Base-by-base conservation (phyloP, 2,888 invertebrate species). In the Philonicus albiceps region DNA sequence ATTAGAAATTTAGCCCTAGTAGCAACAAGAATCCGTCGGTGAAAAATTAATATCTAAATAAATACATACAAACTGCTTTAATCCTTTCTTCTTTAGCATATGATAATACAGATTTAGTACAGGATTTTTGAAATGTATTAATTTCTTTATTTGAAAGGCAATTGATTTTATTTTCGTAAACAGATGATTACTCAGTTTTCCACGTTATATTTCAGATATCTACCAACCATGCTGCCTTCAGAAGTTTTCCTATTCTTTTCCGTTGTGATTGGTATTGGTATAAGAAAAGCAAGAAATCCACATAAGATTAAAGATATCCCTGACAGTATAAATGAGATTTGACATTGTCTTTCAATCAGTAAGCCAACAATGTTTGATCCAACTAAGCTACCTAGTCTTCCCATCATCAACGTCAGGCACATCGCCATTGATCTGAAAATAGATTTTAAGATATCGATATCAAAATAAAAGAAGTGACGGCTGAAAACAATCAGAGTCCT, bases 391-490 rank as follows among this genome's bases (percentile, higher is more conserved):
- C 93, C 93, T 2, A 87, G 88, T 6, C 93, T 91, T n/a, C 93
- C 93, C 89, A 93, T 92, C 93, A 93, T 93, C 3, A 93, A 89
- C 0, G 93, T 93, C 83, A 94, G 92, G 37, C 93, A 93, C 78
- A 93, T 89, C 22, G 93, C 93, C 93, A 93, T 93, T 16, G 92
- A 93, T 88, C 93, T 91, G 84, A 49, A 89, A 22, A 49, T 37
- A 3, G 16, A 13, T 43, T 43, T 43, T n/a, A n/a, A n/a, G 7
- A 13, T 40, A 40, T 13, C 40, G 1, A 40, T 43, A 43, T 1
- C 13, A 7, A 40, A 13, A 16, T 13, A n/a, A n/a, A n/a, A n/a
- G n/a, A n/a, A n/a, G n/a, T n/a, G n/a, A n/a, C n/a, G n/a, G n/a
- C n/a, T n/a, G n/a, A n/a, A n/a, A n/a, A n/a, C n/a, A n/a, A n/a